Evolutionary conservation across 2,797 vertebrate species (phyloP), one percentile per base, ranked within the genome.

Genomic region (Pogonophryne albipinna): DNA sequence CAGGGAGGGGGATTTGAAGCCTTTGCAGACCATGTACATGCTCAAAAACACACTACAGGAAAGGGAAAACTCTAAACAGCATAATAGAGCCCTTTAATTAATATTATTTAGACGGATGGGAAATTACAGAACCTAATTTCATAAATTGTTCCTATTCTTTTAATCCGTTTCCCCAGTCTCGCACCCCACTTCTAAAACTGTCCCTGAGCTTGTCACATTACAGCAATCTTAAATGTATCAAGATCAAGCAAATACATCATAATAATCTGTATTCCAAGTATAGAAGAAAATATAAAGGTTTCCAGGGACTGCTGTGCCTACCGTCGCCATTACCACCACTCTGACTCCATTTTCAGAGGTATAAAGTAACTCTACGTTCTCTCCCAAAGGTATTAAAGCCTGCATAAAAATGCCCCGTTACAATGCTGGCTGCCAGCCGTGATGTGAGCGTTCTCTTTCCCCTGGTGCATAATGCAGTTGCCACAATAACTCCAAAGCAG

Each of bases 401-500:
- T 80, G 82, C 77, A 85, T 87, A 63, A 82, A 85, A 85, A 76
- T 76, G 75, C 77, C 81, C 55, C 62, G 58, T 76, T 73, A 80
- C 63, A 74, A 66, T 74, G 66, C 74, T 78, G 70, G 74, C 85
- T 86, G 87, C 77, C 75, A 86, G 67, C 62, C 61, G 66, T 73
- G 78, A 85, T 88, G 71, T 79, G 85, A 87, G 80, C 77, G 66
- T 69, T 73, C 70, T 34, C 52, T 61, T 58, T 12, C 73, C 64
- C 66, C 44, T 49, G 23, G 67, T 76, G 72, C 81, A 79, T 61
- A 46, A 67, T 77, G 72, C 82, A 78, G 79, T 85, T 83, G 84
- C 86, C 85, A 90, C 84, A 75, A 74, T 87, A 91, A 86, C 84
- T 81, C 67, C 70, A 62, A 71, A 60, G 81, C 84, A 74, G 38